Evolutionary conservation across 1,140 invertebrate species (phyloP), one percentile per base, ranked within the genome.

Genomic region (Metaphire vulgaris): DNA sequence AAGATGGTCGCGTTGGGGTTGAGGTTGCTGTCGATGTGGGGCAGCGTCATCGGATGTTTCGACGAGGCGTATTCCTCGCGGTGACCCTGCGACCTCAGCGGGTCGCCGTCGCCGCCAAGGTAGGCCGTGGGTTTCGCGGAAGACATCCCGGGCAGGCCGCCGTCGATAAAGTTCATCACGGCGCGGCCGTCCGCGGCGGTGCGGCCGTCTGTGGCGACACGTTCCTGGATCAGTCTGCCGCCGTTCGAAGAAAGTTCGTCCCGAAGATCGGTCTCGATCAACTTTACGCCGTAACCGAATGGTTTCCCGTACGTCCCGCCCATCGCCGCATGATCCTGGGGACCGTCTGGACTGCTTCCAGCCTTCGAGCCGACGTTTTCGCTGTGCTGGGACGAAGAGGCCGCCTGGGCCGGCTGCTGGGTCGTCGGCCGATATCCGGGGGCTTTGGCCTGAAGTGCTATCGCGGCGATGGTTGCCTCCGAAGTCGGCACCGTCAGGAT

Each of bases 1-100:
- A 95, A 95, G 85, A 94, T 92, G 1, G 93, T 92, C 28, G 93
- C 93, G 81, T 93, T 90, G 0, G 93, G 93, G 87, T 95, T 95
- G 71, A 95, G 88, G 71, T 92, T 89, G 41, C 92, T 94, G 76
- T 87, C 85, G 33, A 88, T 85, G 71, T 85, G 83, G 6, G 85
- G 85, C 69, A 86, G 79, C 21, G 83, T 87, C 83, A 86, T 84
- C 30, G 85, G 84, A 74, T 85, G 82, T 69, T 82, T 71, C 83
- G 89, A 73, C 82, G 88, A 81, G 77, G 84, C 79, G 79, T 85
- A 84, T 77, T 85, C 83, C 71, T 83, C 81, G n/a, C 75, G 73
- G n/a, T 73, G 77, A 21, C 76, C 67, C 33, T 32, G 73, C 68
- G 16, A 30, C 33, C 30, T 65, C 15, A 2, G 16, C 2, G 73